Conservation (phyloP, 2,888 invertebrate genomes). For the Diarsia dahlii region DNA sequence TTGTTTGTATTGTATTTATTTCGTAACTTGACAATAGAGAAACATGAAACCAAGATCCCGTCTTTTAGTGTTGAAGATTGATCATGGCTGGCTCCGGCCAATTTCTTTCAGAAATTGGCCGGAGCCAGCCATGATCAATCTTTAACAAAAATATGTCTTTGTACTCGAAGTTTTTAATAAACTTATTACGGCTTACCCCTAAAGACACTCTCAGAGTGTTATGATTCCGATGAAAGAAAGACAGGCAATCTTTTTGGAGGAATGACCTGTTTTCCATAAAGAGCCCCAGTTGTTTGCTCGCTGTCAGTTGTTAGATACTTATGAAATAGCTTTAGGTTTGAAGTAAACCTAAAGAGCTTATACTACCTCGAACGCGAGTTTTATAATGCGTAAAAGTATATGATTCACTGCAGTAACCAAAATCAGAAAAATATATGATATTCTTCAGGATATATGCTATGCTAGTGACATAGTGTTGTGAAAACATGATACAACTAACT, state of each 20-base stretch:
- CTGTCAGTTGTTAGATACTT: neutral
- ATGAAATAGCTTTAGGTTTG: neutral
- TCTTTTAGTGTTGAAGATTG: neutral
- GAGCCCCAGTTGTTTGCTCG: neutral
- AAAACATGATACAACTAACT: too few species aligned
- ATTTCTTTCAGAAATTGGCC: conserved; percentile 4
- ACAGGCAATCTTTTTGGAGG: neutral
- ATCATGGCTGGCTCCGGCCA: neutral
- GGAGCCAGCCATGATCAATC: neutral
- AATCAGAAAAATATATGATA: too few species aligned
- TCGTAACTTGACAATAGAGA: too few species aligned
- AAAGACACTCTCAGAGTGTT: neutral
- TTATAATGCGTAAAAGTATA: too few species aligned
- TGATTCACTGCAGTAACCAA: too few species aligned
- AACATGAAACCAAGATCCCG: too few species aligned
- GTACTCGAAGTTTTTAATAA: neutral
- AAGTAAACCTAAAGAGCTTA: neutral
- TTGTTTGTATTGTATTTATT: too few species aligned
- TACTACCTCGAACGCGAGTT: too few species aligned
- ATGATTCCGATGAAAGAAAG: neutral
- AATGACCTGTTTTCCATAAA: neutral
- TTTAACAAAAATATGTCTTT: conserved; percentile 7
- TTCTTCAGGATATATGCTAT: too few species aligned
- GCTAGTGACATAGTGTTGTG: too few species aligned
- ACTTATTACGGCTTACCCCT: conserved; percentile 4